A percentile compares a stretch with the other conserved stretches of the same genome.
These are phyloP conservation scores for Phylloscopus trochiloides DNA, from an alignment of 2,113 vertebrate genomes.

Conservation along the genomic window DNA sequence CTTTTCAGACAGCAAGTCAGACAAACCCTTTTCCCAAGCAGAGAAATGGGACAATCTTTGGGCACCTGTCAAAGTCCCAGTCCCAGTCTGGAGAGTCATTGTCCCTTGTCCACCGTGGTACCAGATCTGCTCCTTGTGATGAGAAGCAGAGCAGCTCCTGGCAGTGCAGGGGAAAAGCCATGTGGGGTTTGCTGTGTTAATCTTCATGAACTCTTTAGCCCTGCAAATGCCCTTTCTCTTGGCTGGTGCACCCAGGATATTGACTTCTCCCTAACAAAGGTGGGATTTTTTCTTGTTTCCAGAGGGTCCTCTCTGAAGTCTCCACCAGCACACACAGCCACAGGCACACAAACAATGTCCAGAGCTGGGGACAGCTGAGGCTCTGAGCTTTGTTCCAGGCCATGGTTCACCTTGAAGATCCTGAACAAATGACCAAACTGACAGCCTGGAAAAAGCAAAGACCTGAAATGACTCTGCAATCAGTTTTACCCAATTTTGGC, in stretches of 20 bases:
- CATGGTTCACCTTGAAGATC: background rate
- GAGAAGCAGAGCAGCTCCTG: background rate
- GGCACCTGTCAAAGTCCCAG: background rate
- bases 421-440: background rate
- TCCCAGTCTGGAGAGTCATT: fast-evolving
- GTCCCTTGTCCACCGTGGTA: background rate
- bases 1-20: background rate
- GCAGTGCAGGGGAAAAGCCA: background rate
- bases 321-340: background rate
- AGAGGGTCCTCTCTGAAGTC: background rate
- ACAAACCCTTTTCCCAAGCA: background rate
- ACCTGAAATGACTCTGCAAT: background rate
- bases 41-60: background rate
- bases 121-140: background rate
- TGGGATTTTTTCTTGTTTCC: background rate
- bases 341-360: background rate
- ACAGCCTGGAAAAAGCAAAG: background rate
- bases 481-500: background rate
- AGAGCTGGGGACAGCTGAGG: background rate
- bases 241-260: fast-evolving
- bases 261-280: background rate
- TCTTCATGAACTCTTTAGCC: background rate
- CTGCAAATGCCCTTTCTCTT: background rate
- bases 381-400: background rate
- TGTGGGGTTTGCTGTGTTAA: background rate